Evolutionary conservation across 92 coral and sea anemone genomes (phyloP).

Genomic region (Heteractis magnifica): DNA sequence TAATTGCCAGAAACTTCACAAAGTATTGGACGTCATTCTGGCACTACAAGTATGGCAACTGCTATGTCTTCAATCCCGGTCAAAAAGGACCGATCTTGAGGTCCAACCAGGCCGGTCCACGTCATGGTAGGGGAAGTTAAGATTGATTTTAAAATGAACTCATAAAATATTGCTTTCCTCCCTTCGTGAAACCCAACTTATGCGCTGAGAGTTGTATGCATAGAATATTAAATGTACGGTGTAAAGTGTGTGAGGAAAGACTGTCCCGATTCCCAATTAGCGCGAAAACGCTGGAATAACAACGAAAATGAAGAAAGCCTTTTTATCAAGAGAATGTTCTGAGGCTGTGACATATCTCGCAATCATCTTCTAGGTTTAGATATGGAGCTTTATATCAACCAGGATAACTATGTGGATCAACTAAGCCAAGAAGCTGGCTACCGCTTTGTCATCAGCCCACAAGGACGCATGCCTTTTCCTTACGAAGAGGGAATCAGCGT

Average conservation of each 20-base stretch:
- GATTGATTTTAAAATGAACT: not conserved
- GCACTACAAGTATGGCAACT: constrained; percentile 87
- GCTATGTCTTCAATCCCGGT: constrained; percentile 74
- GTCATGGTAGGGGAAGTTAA: not conserved
- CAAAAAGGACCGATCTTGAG: not conserved
- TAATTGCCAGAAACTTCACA: constrained; percentile 37
- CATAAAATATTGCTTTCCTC: too few relatives aligned
- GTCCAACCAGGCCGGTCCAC: not conserved
- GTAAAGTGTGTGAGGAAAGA: too few relatives aligned
- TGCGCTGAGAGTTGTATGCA: too few relatives aligned
- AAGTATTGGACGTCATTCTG: constrained; percentile 61
- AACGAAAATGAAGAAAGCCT: not conserved
- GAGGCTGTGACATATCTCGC: not conserved
- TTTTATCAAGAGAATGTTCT: too few relatives aligned
- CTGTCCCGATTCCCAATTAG: too few relatives aligned
- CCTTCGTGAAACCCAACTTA: too few relatives aligned
- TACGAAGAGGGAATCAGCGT: constrained; percentile 35
- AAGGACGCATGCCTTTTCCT: constrained; percentile 62
- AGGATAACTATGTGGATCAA: constrained; percentile 43
- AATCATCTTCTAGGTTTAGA: not conserved
- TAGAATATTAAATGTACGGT: too few relatives aligned
- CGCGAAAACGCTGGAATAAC: too few relatives aligned
- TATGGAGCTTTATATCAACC: constrained; percentile 21
- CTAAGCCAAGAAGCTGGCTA: constrained; percentile 54
- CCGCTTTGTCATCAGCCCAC: constrained; percentile 36